Evolutionary conservation across 2,888 invertebrate species (phyloP).

Genomic region (Dexiosoma caninum): DNA sequence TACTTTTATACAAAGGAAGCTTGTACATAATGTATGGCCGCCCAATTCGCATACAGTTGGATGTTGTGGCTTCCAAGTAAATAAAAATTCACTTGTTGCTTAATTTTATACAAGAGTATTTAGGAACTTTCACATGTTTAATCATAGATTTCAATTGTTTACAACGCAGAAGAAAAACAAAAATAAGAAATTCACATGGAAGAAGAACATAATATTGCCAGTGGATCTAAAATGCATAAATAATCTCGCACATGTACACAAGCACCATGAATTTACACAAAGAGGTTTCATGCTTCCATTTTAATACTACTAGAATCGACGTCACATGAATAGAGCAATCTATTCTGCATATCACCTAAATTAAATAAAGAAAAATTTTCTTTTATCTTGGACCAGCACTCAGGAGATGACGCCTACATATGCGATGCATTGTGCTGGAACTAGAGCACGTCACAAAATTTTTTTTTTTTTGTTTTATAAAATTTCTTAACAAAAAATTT

Average conservation of each 20-base stretch:
- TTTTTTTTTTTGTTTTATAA: too few relatives aligned
- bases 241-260: background rate
- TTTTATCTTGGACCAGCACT: too few relatives aligned
- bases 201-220: background rate
- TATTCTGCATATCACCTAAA: too few relatives aligned
- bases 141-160: conserved; percentile 50
- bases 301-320: too few relatives aligned
- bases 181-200: conserved; percentile 1
- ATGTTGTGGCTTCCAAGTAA: conserved; percentile 35
- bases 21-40: conserved; percentile 16
- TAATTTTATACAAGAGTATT: conserved; percentile 36
- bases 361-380: too few relatives aligned
- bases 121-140: conserved; percentile 49
- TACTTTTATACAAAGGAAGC: conserved; percentile 8
- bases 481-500: too few relatives aligned
- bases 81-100: conserved; percentile 57
- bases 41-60: conserved; percentile 45
- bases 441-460: too few relatives aligned
- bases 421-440: too few relatives aligned
- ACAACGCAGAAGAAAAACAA: conserved; percentile 5
- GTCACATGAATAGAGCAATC: too few relatives aligned
- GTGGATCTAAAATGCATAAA: background rate
- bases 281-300: background rate
- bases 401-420: too few relatives aligned
- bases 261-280: too few relatives aligned